Evolutionary conservation across 2,113 vertebrate genomes (phyloP).

Genomic region (Eupsittula cactorum): DNA sequence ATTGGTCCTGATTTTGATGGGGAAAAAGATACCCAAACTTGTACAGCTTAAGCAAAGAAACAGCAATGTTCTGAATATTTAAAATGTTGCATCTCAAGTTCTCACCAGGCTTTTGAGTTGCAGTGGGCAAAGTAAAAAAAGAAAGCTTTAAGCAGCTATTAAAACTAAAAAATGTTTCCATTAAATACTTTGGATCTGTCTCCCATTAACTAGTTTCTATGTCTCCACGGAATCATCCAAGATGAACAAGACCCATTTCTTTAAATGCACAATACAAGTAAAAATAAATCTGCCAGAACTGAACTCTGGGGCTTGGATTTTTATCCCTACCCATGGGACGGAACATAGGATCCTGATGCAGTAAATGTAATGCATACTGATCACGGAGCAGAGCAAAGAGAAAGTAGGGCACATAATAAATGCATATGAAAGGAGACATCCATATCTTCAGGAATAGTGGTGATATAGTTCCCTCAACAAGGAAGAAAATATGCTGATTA

Average conservation of each 20-base stretch:
- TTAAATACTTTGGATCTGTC: neutral
- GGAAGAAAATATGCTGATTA: neutral
- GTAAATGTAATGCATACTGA: neutral
- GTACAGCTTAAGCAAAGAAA: neutral
- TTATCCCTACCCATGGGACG: neutral
- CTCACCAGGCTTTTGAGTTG: neutral
- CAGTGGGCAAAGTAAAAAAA: neutral
- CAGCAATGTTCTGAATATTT: neutral
- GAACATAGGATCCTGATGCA: neutral
- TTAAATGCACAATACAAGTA: neutral
- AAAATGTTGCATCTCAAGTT: neutral
- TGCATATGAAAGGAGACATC: neutral
- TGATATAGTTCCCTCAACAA: neutral
- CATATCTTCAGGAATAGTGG: neutral
- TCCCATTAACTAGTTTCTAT: neutral
- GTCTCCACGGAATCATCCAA: neutral
- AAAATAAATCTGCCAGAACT: slow-evolving; percentile 10
- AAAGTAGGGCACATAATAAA: slow-evolving; percentile 37
- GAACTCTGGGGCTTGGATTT: neutral
- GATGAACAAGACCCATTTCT: neutral
- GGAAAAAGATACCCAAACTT: neutral
- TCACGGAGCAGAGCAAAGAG: neutral
- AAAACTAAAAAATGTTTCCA: neutral
- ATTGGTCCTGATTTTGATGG: neutral
- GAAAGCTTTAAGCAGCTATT: neutral